These are phyloP conservation scores for Platichthys flesus DNA, from an alignment of 2,113 vertebrate species.

Conservation along the genomic window DNA sequence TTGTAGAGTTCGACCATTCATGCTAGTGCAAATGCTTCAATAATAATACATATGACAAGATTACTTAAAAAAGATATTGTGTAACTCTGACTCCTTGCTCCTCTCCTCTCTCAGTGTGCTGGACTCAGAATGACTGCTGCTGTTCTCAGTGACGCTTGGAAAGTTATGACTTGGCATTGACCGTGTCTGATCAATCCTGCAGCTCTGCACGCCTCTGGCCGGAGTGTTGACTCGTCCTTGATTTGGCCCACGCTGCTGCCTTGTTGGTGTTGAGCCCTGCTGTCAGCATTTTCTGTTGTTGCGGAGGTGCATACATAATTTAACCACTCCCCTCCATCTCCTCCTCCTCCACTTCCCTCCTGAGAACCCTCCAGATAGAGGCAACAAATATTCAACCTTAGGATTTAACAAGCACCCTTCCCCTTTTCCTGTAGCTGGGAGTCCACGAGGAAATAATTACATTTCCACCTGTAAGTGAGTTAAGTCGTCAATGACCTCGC, in stretches of 20 bases:
- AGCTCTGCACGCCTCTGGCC: constrained; percentile 8
- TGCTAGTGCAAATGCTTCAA: too few relatives aligned
- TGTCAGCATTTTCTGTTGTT: constrained; percentile 74
- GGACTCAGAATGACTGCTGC: constrained; percentile 25
- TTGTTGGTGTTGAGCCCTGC: constrained; percentile 45
- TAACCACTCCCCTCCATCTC: constrained; percentile 19
- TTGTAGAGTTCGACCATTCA: too few relatives aligned
- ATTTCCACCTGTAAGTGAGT: constrained; percentile 44
- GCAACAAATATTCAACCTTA: constrained; percentile 61
- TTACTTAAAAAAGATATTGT: background rate
- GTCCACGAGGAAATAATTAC: constrained; percentile 33
- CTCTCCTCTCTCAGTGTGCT: background rate
- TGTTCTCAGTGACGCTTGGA: constrained; percentile 19
- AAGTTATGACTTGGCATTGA: constrained; percentile 56
- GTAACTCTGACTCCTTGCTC: background rate
- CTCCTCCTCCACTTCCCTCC: constrained; percentile 32
- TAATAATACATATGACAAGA: too few relatives aligned
- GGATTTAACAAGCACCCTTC: constrained; percentile 38
- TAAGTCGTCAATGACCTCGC: constrained; percentile 38
- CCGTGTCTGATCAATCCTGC: constrained; percentile 43
- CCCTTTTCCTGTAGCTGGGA: constrained; percentile 26
- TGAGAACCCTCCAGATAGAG: constrained; percentile 47
- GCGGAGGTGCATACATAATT: constrained; percentile 72
- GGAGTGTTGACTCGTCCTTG: constrained; percentile 47
- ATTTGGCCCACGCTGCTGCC: constrained; percentile 21